Evolutionary conservation across 2,888 invertebrate genomes (phyloP), one percentile per base, ranked within the genome.

Genomic region (Calameuta filiformis): DNA sequence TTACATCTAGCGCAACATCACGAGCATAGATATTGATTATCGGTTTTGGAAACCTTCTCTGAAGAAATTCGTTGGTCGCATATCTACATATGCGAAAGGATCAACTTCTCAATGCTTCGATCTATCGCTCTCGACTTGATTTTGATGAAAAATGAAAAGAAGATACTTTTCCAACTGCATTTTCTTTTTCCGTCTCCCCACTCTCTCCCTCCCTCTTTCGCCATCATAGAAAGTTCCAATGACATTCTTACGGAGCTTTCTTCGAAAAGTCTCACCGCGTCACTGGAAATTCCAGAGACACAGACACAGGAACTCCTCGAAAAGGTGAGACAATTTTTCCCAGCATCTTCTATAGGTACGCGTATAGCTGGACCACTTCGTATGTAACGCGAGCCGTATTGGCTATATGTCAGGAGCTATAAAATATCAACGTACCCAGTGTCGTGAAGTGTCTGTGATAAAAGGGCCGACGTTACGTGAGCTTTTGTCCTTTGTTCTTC

Each of bases 281-380:
- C 56, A 56, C 23, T 56, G 6, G 23, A 23, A 56, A 56, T 56
- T 23, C 23, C 56, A 56, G 23, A 56, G 56, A 56, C 23, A 23
- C 23, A 23, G 40, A 40, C 2, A 56, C 23, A 23, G 23, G 0
- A 56, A 56, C 56, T 56, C 56, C 9, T 56, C 23, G 56, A 71
- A 71, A 71, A 34, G 74, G 74, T 30, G 74, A 74, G 35, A 74
- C 74, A 74, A 30, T 15, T 37, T 33, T 12, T 30, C 12, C 12
- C 37, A 69, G 69, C 68, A 69, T 37, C 33, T 69, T 71, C 69
- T 77, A 15, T 35, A 69, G 35, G 12, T 77, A 12, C 23, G n/a
- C 31, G 35, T 15, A 75, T 75, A 30, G 15, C 33, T 75, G 35
- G 31, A 71, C 56, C 56, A 23, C 56, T 56, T 56, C 56, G 23